phyloP scores from a whole-genome alignment of 2,888 invertebrate species.

The Vannuccia rotundouncinata region DNA sequence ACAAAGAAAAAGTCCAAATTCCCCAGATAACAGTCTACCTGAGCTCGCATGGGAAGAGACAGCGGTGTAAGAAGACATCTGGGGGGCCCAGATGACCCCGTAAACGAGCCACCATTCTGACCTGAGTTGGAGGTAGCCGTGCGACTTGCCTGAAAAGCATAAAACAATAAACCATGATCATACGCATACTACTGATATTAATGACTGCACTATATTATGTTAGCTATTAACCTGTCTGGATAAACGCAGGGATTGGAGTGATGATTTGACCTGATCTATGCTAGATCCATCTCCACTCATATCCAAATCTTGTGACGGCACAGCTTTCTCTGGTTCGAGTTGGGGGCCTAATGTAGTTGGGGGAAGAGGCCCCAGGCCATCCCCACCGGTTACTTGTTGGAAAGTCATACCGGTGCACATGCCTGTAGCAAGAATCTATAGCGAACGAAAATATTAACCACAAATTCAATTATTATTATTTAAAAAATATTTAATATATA shows the following conservation, averaged over 20 bases:
- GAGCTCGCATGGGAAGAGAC: slow-evolving; percentile 67
- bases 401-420: background rate
- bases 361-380: too few relatives aligned
- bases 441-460: background rate
- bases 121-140: background rate
- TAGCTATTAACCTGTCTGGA: too few relatives aligned
- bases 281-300: too few relatives aligned
- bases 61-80: slow-evolving; percentile 35
- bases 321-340: too few relatives aligned
- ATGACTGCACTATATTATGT: too few relatives aligned
- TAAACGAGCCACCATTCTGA: background rate
- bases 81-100: background rate
- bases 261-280: too few relatives aligned
- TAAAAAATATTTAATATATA: background rate
- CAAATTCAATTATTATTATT: background rate
- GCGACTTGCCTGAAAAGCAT: background rate
- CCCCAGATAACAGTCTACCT: slow-evolving; percentile 74
- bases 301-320: too few relatives aligned
- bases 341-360: too few relatives aligned
- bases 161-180: too few relatives aligned
- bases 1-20: slow-evolving; percentile 79
- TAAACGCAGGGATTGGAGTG: too few relatives aligned
- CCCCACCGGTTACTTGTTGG: too few relatives aligned
- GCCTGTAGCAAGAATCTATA: background rate
- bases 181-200: too few relatives aligned